Conservation (phyloP, 2,113 vertebrate genomes). For the Genyomyrus donnyi region DNA sequence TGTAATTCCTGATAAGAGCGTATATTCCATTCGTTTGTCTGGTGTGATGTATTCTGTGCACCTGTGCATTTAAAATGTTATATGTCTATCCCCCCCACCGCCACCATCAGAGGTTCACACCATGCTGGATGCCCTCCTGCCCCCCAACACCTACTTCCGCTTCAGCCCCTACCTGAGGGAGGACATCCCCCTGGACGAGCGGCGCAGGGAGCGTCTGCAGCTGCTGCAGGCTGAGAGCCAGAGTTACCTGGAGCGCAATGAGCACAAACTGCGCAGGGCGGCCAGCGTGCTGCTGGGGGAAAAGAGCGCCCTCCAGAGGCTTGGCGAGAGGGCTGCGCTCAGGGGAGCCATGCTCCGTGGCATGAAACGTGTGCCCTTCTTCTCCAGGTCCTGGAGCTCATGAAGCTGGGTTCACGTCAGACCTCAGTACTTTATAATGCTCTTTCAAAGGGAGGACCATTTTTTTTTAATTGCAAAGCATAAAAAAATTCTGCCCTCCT, state of each 20-base stretch:
- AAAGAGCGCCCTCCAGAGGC: constrained; percentile 70
- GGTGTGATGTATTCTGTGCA: not conserved
- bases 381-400: constrained; percentile 64
- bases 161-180: constrained; percentile 90
- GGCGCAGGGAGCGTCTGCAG: constrained; percentile 77
- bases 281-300: constrained; percentile 71
- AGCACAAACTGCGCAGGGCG: constrained; percentile 80
- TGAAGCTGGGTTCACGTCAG: not conserved
- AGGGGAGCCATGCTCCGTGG: constrained; percentile 77
- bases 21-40: not conserved
- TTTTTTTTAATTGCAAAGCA: not conserved
- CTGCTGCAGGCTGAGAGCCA: constrained; percentile 74
- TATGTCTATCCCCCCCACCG: not conserved
- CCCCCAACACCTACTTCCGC: constrained; percentile 82
- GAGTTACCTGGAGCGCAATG: constrained; percentile 82
- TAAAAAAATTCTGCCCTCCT: not conserved
- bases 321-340: constrained; percentile 75
- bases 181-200: constrained; percentile 85
- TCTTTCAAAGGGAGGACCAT: not conserved
- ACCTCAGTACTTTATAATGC: not conserved
- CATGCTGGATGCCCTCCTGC: constrained; percentile 84
- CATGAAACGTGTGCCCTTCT: constrained; percentile 47
- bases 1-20: not conserved
- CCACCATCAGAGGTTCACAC: constrained; percentile 78
- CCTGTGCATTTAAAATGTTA: not conserved